Evolutionary conservation across 2,113 vertebrate genomes (phyloP), one percentile per base, ranked within the genome.

Genomic region (Macrotis lagotis): DNA sequence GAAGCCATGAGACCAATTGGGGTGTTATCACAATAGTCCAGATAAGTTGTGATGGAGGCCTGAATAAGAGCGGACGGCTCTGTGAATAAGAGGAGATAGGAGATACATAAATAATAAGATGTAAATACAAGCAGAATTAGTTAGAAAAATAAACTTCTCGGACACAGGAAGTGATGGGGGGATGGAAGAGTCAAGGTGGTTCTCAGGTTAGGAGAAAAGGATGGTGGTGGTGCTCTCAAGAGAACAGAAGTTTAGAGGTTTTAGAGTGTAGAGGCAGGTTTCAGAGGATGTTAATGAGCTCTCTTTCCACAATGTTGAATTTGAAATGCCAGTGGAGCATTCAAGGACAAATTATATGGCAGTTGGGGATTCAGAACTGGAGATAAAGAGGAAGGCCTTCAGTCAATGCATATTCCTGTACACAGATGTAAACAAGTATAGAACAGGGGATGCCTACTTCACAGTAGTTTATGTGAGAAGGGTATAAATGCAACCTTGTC

Each of bases 211-310:
- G 31, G 31, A 66, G 19, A 44, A n/a, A 2, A 44, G 66, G 66
- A 16, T n/a, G 66, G 37, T n/a, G 66, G 19, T 74, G 31, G 59
- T 16, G 0, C 16, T 74, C 37, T 22, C 19, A 44, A 24, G 66
- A 44, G 44, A 83, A 83, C 6, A 44, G 12, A 83, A 83, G 16
- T 44, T n/a, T n/a, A 74, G 37, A 19, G n/a, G n/a, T n/a, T n/a
- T n/a, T n/a, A 0, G n/a, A 44, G 2, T n/a, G n/a, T n/a, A n/a
- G n/a, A 16, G 19, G 16, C 2, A 24, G 19, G 16, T 74, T n/a
- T 83, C n/a, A 83, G 66, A 44, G n/a, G 37, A 44, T 44, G 66
- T 44, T 44, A 24, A 74, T 83, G 7, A 44, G n/a, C 16, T 8
- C 66, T 44, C 37, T 83, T 22, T 83, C 44, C 66, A 83, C 22